Evolutionary conservation across 2,113 vertebrate genomes (phyloP).

Genomic region (Gnathonemus longibarbis): DNA sequence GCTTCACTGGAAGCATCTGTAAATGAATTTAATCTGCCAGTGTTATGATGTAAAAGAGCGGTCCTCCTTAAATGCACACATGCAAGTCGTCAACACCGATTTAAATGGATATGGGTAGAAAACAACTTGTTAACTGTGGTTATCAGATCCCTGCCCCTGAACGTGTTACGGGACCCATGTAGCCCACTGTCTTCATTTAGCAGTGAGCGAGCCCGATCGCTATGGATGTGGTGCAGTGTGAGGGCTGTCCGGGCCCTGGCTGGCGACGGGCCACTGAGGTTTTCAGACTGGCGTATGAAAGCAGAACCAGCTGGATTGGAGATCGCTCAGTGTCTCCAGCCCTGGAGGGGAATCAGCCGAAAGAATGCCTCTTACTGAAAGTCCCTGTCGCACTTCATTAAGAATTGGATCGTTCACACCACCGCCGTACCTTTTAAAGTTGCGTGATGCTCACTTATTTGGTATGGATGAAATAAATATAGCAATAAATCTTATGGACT

Average conservation of each 20-base stretch:
- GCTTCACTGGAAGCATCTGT: not conserved
- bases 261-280: not conserved
- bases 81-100: not conserved
- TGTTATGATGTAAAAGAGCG: not conserved
- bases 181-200: not conserved
- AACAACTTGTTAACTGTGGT: not conserved
- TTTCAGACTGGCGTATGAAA: not conserved
- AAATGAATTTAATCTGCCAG: not conserved
- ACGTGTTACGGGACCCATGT: not conserved
- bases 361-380: not conserved
- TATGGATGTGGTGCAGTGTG: not conserved
- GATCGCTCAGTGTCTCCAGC: not conserved
- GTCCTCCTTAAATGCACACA: not conserved
- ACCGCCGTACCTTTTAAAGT: not conserved
- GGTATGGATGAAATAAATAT: slow-evolving; percentile 9
- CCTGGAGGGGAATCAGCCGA: not conserved
- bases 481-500: not conserved
- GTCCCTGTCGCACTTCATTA: slow-evolving; percentile 5
- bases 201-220: not conserved
- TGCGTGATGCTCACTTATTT: not conserved
- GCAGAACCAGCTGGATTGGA: slow-evolving; percentile 3
- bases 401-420: not conserved
- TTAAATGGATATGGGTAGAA: not conserved
- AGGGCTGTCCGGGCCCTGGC: not conserved
- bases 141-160: not conserved